Conservation (phyloP, 1,140 invertebrate species). For the Trachymyrmex cornetzi region DNA sequence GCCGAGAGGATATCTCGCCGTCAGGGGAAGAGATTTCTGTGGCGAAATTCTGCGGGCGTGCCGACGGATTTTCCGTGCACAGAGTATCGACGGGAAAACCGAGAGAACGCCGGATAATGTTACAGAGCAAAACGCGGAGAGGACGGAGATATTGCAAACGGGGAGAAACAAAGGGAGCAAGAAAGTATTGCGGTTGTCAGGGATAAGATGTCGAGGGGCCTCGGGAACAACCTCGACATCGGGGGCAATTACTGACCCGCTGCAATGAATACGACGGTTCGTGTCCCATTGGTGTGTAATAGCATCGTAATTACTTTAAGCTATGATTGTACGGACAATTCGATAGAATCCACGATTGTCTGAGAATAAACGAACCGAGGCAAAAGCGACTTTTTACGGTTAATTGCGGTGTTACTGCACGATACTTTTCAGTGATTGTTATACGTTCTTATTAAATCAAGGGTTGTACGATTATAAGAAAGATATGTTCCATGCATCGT, state of each 20-base stretch:
- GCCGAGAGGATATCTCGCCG: not conserved
- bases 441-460: not conserved
- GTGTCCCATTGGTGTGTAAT: constrained; percentile 53
- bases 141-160: not conserved
- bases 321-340: not conserved
- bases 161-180: not conserved
- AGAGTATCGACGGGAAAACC: constrained; percentile 26
- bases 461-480: not conserved
- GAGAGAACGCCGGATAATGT: constrained; percentile 12
- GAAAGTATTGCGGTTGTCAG: constrained; percentile 27
- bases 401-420: not conserved
- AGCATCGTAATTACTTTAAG: constrained; percentile 50
- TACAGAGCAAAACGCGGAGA: constrained; percentile 11
- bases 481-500: not conserved
- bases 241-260: constrained; percentile 44
- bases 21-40: constrained; percentile 24
- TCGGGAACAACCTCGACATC: constrained; percentile 45
- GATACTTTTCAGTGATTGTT: not conserved
- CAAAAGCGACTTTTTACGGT: constrained; percentile 4
- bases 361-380: constrained; percentile 31
- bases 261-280: constrained; percentile 23
- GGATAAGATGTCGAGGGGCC: not conserved
- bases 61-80: constrained; percentile 30
- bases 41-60: constrained; percentile 35
- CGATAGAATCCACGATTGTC: constrained; percentile 7